phyloP scores from a whole-genome alignment of 1,140 invertebrate genomes.

The Lordiphosa stackelbergi region DNA sequence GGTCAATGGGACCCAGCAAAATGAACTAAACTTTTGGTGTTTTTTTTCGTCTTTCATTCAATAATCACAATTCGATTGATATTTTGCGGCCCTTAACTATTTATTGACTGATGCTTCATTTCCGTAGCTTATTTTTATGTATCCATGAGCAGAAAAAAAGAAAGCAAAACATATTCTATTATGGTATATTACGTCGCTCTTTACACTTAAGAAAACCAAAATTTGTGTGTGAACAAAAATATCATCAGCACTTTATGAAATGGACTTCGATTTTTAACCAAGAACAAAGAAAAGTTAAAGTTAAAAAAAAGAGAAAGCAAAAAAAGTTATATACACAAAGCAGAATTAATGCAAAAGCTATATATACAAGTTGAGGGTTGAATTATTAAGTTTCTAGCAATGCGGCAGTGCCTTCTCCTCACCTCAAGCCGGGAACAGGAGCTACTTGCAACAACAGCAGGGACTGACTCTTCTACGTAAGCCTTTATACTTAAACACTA shows the following conservation, averaged over 20 bases:
- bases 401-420: conserved; percentile 42
- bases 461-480: conserved; percentile 46
- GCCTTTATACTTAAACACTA: conserved; percentile 35
- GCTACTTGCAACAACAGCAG: conserved; percentile 29
- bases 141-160: conserved; percentile 7
- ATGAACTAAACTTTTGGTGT: conserved; percentile 14
- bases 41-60: not conserved
- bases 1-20: conserved; percentile 57
- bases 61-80: conserved; percentile 22
- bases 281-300: conserved; percentile 38
- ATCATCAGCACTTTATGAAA: conserved; percentile 76
- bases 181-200: conserved; percentile 65
- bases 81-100: conserved; percentile 65
- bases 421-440: conserved; percentile 27
- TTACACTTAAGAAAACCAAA: conserved; percentile 69
- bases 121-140: conserved; percentile 59
- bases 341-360: conserved; percentile 52
- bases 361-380: conserved; percentile 75
- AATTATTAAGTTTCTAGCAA: conserved; percentile 72
- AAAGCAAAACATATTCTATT: conserved; percentile 54
- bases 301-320: conserved; percentile 31
- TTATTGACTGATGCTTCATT: conserved; percentile 74
- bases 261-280: conserved; percentile 77
- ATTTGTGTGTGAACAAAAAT: conserved; percentile 77
- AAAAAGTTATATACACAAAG: conserved; percentile 64